Percentiles rank a stretch among this genome's conserved stretches.
phyloP scores from a whole-genome alignment of 2,888 invertebrate genomes.

The Cephus spinipes region DNA sequence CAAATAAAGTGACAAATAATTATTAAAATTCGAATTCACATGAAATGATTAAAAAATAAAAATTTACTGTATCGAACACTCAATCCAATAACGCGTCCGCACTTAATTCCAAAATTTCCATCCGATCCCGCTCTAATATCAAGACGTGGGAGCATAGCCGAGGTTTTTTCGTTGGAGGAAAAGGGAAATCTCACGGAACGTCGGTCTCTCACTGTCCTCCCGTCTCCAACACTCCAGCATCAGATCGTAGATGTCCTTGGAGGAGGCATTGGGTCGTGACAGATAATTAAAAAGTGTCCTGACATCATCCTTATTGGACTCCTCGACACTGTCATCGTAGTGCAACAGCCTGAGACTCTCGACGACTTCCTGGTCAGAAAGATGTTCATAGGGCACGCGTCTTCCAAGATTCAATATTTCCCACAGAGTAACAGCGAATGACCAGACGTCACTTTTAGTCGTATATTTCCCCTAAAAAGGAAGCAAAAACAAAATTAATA shows the following conservation, averaged over 20 bases:
- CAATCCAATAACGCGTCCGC: not conserved
- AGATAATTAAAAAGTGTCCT: constrained; percentile 70
- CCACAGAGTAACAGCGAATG: constrained; percentile 89
- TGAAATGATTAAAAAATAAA: constrained; percentile 7
- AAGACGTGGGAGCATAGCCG: constrained; percentile 71
- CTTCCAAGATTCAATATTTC: constrained; percentile 85
- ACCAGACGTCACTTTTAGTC: constrained; percentile 92
- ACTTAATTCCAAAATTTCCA: not conserved
- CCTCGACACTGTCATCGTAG: constrained; percentile 69
- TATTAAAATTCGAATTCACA: not conserved
- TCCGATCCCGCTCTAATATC: constrained; percentile 47
- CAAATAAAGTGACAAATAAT: not conserved
- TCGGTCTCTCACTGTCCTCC: constrained; percentile 79
- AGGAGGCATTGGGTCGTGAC: constrained; percentile 77
- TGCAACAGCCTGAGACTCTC: constrained; percentile 82
- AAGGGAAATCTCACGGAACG: constrained; percentile 84
- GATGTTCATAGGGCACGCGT: constrained; percentile 80
- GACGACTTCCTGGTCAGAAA: constrained; percentile 83
- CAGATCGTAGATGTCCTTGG: constrained; percentile 86
- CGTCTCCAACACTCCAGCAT: constrained; percentile 89
- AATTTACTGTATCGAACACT: constrained; percentile 7
- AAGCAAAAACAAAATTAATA: constrained; percentile 11
- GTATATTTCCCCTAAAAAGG: constrained; percentile 81
- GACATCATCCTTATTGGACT: constrained; percentile 39
- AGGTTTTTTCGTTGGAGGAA: constrained; percentile 82